A percentile compares a stretch with the other conserved stretches of the same genome.
These are phyloP conservation scores for Abscondita cerata DNA, from an alignment of 2,888 invertebrate species.

Conservation along the genomic window DNA sequence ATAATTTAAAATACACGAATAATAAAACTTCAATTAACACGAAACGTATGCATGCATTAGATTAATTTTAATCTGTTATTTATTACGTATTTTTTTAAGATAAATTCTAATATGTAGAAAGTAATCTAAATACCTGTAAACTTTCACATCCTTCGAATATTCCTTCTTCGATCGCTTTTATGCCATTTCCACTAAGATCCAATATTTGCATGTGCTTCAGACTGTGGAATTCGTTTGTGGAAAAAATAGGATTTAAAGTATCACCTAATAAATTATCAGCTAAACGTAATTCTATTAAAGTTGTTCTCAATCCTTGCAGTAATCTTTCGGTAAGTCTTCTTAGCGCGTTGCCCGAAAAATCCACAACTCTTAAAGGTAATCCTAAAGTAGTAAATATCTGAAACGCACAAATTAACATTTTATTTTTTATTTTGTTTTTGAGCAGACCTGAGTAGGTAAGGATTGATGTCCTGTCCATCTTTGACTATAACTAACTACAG, in stretches of 20 bases:
- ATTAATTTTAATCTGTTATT: too few relatives aligned
- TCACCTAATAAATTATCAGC: constrained; percentile 88
- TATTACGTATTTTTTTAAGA: too few relatives aligned
- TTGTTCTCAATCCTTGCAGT: constrained; percentile 70
- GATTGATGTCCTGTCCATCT: constrained; percentile 81
- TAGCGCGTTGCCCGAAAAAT: constrained; percentile 84
- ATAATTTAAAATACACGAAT: too few relatives aligned
- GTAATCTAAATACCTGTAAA: constrained; percentile 62
- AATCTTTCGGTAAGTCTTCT: constrained; percentile 79
- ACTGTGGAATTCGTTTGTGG: constrained; percentile 83
- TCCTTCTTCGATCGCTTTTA: constrained; percentile 85
- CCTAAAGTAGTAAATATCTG: constrained; percentile 75
- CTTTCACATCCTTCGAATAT: constrained; percentile 83
- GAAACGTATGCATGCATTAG: too few relatives aligned
- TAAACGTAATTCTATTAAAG: constrained; percentile 73
- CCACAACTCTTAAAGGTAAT: constrained; percentile 76
- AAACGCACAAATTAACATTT: constrained; percentile 34
- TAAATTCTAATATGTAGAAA: too few relatives aligned
- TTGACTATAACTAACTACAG: constrained; percentile 81
- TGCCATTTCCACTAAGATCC: constrained; percentile 81
- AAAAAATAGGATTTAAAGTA: constrained; percentile 89
- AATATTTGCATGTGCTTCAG: constrained; percentile 74
- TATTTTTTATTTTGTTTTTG: not conserved
- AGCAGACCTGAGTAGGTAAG: constrained; percentile 74
- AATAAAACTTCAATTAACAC: too few relatives aligned